Evolutionary conservation across 2,888 invertebrate species (phyloP), one percentile per base, ranked within the genome.

Genomic region (Ceramica pisi): DNA sequence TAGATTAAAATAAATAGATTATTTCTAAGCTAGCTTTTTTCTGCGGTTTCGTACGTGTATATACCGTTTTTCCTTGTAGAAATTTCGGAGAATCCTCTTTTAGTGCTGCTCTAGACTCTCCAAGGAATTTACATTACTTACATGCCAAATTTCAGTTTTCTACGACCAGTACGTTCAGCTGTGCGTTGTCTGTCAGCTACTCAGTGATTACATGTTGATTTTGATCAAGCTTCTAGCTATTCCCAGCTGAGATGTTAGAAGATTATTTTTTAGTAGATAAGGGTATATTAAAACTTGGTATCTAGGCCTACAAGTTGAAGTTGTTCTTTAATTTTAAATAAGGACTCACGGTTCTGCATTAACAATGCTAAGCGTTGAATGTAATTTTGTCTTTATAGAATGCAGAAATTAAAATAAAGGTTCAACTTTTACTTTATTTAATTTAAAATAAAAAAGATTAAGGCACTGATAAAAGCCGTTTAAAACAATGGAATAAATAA

Each of bases 401-500:
- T 16, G 4, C 48, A 41, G 10, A 5, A 16, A 12, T 41, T n/a
- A 31, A 57, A 50, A 50, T 41, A 10, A 1, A 31, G 23, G 9
- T 12, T 8, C 1, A 48, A 6, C 1, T 59, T 71, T 26, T 38
- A 51, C 35, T 44, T 51, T 5, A 26, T 53, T 38, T 1, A 14
- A 1, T 12, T 16, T 16, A 4, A 41, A 38, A n/a, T n/a, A n/a
- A 23, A 41, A 35, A 1, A 65, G 3, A 12, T 56, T 57, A 21
- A 7, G 10, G 8, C n/a, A 1, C 31, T n/a, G 48, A 14, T 38
- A 41, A 38, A 26, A 50, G 12, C 12, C 10, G 48, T 64, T 62
- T 60, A 46, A 63, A 67, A 66, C 65, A 80, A 76, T 66, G 31
- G 65, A 50, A 31, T 51, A 46, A 64, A 71, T 55, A 57, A 65